Base-by-base conservation (phyloP, 2,888 invertebrate genomes). In the Ectemnius cavifrons region DNA sequence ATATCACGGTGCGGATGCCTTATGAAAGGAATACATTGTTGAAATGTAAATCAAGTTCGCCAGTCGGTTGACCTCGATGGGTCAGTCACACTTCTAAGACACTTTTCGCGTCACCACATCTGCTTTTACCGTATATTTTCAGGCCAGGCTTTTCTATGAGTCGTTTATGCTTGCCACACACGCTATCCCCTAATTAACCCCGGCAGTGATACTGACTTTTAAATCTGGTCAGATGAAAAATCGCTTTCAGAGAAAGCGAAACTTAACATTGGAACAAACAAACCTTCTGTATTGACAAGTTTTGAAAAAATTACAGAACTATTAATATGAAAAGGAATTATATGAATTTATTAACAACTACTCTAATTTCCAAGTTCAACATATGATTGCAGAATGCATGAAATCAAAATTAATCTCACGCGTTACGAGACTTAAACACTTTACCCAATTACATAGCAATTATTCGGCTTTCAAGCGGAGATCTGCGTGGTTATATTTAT, bases 21-120 rank as follows among this genome's bases (percentile, higher is more conserved):
- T 4, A 37, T 28, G 49, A 73, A 79, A 64, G 69, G 72, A 67
- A 62, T 69, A 69, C 73, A 74, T 77, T 73, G 72, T 77, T 69
- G 71, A 77, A 78, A 81, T 78, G 77, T 65, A 81, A 81, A 80
- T 81, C 23, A 71, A 27, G 49, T 27, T 67, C 60, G 65, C 57
- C 70, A 71, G 64, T 20, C n/a, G 73, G 11, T n/a, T 73, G 81
- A 77, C 81, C 81, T 75, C 81, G 67, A 62, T 81, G 73, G 81
- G 78, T 81, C 78, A 79, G 77, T 81, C 76, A 81, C 81, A 81
- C 77, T 73, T 23, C 56, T 18, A 20, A 63, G 63, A 61, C 66
- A 66, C 75, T 73, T 75, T 71, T 63, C 57, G 56, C 37, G 37
- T 37, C 37, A 6, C 37, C 11, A 8, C 37, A 11, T 37, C 37